Base-by-base conservation (phyloP, 2,888 invertebrate species). In the Sinotaia quadrata region DNA sequence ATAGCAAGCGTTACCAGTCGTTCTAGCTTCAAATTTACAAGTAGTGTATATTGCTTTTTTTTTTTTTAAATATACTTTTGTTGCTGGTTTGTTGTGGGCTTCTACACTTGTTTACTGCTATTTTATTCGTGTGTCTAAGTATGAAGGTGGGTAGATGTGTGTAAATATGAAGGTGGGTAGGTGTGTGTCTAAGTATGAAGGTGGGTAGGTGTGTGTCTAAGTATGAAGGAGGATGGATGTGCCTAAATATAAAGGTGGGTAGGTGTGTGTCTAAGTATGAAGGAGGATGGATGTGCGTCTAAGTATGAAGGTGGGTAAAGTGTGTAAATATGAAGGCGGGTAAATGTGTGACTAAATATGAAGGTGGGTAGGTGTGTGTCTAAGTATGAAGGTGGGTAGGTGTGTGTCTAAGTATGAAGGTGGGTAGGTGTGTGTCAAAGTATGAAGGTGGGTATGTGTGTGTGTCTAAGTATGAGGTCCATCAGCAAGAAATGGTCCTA, bases 401-500 rank as follows among this genome's bases (percentile, higher is more conserved):
- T 21, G 31, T 29, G 54, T 54, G 54, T 54, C n/a, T 31, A 21
- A 33, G 54, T 54, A 34, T 54, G 54, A 33, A 34, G 31, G 33
- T 18, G 4, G 18, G 56, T 56, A 27, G 33, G 56, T 56, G 56
- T n/a, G 57, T 57, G 36, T 57, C 36, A 24, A 37, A 24, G 57
- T 57, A 37, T 57, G 57, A 24, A 37, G 34, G 36, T 36, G 57
- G 34, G 36, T 36, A 27, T 57, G 36, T 36, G 57, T 57, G 57
- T 36, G 57, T 36, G 36, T 36, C 24, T n/a, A 27, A 24, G 57
- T 57, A 37, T 57, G 57, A 24, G 57, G n/a, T n/a, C n/a, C n/a
- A n/a, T n/a, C n/a, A n/a, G n/a, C n/a, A n/a, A n/a, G n/a, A n/a
- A n/a, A n/a, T n/a, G n/a, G n/a, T n/a, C n/a, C n/a, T n/a, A n/a